Conservation (phyloP, 2,113 vertebrate species). For the Aptenodytes forsteri region DNA sequence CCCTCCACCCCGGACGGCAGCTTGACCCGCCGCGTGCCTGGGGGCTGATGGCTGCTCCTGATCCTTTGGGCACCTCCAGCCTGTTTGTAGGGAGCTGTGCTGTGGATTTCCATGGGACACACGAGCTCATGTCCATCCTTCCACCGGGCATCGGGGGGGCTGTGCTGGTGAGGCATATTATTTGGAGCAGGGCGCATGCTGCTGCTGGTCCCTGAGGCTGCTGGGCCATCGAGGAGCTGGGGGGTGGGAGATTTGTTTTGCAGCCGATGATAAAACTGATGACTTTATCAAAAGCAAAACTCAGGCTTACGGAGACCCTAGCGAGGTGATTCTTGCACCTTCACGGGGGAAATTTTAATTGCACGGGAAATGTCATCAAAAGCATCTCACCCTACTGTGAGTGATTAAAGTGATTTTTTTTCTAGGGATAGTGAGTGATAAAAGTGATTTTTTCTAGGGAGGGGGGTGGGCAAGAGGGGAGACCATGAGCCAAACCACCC, state of each 20-base stretch:
- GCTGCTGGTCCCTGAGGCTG: background rate
- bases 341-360: background rate
- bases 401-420: background rate
- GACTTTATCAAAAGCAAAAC: background rate
- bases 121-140: background rate
- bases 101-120: background rate
- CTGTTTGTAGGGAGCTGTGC: background rate
- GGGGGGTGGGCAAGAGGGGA: background rate
- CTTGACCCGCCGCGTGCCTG: rapidly evolving
- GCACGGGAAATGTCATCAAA: background rate
- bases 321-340: background rate
- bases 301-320: background rate
- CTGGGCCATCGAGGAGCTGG: background rate
- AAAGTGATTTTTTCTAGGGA: too few species aligned
- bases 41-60: background rate
- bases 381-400: background rate
- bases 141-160: rapidly evolving
- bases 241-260: background rate
- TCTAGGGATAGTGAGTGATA: too few species aligned
- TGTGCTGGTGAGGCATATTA: too few species aligned
- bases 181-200: background rate
- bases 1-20: background rate
- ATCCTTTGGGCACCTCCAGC: background rate
- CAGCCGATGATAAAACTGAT: rapidly evolving
- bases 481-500: background rate